Conservation (phyloP, 2,888 invertebrate species). For the Oscheius myriophilus region DNA sequence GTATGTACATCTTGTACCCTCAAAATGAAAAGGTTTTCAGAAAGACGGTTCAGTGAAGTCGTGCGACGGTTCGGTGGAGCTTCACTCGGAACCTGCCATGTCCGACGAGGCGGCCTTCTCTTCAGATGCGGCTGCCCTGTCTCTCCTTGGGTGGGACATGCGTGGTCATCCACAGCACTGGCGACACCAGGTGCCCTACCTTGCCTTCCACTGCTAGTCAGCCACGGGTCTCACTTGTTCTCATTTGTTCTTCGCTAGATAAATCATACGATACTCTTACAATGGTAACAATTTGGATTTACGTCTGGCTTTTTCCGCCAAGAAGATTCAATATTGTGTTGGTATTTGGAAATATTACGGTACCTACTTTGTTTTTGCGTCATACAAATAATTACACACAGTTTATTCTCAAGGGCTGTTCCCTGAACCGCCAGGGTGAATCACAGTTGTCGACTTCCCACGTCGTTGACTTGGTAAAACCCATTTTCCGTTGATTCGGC, state of each 20-base stretch:
- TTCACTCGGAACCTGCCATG: conserved; percentile 53
- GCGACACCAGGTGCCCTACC: conserved; percentile 65
- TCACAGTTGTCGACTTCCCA: no score
- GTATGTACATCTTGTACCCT: conserved; percentile 18
- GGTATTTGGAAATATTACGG: no score
- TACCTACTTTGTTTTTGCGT: no score
- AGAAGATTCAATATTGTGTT: no score
- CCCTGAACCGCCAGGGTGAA: no score
- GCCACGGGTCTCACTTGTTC: conserved; percentile 9
- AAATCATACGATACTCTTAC: no score
- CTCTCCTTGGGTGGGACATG: conserved; percentile 68
- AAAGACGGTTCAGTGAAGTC: conserved; percentile 52
- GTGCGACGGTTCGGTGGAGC: conserved; percentile 51
- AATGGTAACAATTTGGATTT: no score
- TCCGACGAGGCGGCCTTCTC: conserved; percentile 62
- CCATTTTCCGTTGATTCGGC: no score
- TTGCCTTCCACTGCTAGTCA: conserved; percentile 62
- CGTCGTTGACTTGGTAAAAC: no score
- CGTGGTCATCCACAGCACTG: conserved; percentile 63
- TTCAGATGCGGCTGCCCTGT: conserved; percentile 46
- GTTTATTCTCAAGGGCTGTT: no score
- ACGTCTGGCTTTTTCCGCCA: no score
- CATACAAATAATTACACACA: no score
- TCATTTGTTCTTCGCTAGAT: neutral
- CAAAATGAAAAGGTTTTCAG: conserved; percentile 33